These are phyloP conservation scores for Plutella xylostella DNA, from an alignment of 2,888 invertebrate species.

Conservation along the genomic window DNA sequence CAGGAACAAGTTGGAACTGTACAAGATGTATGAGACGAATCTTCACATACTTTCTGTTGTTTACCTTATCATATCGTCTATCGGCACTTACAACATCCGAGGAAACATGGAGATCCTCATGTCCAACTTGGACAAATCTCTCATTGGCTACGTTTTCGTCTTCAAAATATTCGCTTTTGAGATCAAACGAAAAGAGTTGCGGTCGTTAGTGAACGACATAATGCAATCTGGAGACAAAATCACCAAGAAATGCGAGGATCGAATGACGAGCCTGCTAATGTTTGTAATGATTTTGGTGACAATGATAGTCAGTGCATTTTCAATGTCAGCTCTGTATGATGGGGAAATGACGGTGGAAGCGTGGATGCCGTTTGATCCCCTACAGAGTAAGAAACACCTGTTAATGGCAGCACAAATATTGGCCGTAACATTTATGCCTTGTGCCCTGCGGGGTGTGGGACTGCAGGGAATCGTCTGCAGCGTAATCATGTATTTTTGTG, in stretches of 20 bases:
- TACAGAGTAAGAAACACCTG: conserved; percentile 29
- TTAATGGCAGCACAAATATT: conserved; percentile 31
- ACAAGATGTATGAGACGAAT: conserved; percentile 32
- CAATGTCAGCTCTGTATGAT: conserved; percentile 27
- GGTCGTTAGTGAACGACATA: conserved; percentile 34
- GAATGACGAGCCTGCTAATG: conserved; percentile 33
- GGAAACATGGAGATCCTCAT: conserved; percentile 28
- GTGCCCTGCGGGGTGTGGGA: conserved; percentile 34
- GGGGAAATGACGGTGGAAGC: conserved; percentile 40
- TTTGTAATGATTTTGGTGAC: conserved; percentile 25
- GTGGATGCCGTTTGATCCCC: conserved; percentile 50
- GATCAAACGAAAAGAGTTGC: conserved; percentile 29
- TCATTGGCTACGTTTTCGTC: conserved; percentile 38
- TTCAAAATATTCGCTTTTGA: conserved; percentile 37
- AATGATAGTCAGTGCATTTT: conserved; percentile 26
- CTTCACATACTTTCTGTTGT: conserved; percentile 27
- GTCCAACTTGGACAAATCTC: conserved; percentile 37
- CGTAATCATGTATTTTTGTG: conserved; percentile 45
- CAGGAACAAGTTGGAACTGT: conserved; percentile 21
- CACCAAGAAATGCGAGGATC: conserved; percentile 25
- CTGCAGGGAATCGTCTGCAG: conserved; percentile 50
- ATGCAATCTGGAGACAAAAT: conserved; percentile 37
- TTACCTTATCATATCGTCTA: conserved; percentile 29
- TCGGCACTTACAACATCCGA: conserved; percentile 32
- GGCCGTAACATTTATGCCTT: conserved; percentile 30